Evolutionary conservation across 2,888 invertebrate species (phyloP).

Genomic region (Lottia scabra): DNA sequence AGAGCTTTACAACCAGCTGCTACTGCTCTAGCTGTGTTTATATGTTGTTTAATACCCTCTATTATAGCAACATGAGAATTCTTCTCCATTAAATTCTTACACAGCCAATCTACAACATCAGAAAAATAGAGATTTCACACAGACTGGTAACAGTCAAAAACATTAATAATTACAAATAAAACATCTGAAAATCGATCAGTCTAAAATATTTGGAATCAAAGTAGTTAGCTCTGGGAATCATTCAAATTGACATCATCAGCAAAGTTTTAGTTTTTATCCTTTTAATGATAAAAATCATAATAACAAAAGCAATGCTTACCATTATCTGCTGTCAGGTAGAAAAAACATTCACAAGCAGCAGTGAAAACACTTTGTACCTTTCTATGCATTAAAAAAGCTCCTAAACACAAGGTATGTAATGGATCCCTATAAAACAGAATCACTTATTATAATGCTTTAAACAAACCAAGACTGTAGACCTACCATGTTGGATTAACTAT

Average conservation of each 20-base stretch:
- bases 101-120: slow-evolving; percentile 40
- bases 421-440: slow-evolving; percentile 42
- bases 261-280: no score
- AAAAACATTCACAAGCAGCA: slow-evolving; percentile 53
- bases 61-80: slow-evolving; percentile 56
- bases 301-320: slow-evolving; percentile 34
- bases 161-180: no score
- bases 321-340: slow-evolving; percentile 61
- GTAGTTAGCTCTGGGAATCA: no score
- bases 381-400: slow-evolving; percentile 50
- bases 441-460: not conserved
- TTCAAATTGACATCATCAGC: no score
- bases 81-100: slow-evolving; percentile 51
- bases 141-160: no score
- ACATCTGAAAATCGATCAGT: no score
- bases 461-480: no score
- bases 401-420: slow-evolving; percentile 56
- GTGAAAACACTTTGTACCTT: slow-evolving; percentile 41
- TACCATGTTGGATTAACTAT: no score
- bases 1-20: slow-evolving; percentile 47
- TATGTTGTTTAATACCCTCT: slow-evolving; percentile 45
- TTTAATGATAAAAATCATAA: no score
- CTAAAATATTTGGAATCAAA: no score
- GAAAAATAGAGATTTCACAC: not conserved
- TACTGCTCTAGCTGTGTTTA: slow-evolving; percentile 30